Evolutionary conservation across 2,888 invertebrate genomes (phyloP).

Genomic region (Bunonema sp.): DNA sequence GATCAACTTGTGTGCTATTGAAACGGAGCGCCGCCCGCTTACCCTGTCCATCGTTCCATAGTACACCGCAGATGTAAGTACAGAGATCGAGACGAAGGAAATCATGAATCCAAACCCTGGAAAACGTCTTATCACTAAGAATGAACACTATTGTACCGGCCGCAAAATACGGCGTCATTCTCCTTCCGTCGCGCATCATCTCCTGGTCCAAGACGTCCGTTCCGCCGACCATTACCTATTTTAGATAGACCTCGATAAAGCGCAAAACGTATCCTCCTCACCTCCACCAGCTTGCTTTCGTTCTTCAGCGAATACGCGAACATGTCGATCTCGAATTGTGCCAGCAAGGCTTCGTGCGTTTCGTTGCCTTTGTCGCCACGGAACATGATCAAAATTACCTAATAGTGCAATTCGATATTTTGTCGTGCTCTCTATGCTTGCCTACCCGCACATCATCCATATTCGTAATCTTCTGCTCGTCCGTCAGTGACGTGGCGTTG

Average conservation of each 20-base stretch:
- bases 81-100: slow-evolving; percentile 27
- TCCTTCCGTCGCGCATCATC: slow-evolving; percentile 36
- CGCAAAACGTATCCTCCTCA: slow-evolving; percentile 11
- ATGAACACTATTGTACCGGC: slow-evolving; percentile 12
- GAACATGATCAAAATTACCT: slow-evolving; percentile 37
- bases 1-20: no score
- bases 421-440: neutral
- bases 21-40: no score
- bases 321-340: slow-evolving; percentile 28
- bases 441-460: slow-evolving; percentile 30
- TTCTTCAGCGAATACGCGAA: slow-evolving; percentile 24
- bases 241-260: neutral
- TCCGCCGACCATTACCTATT: slow-evolving; percentile 22
- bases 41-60: slow-evolving; percentile 26
- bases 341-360: slow-evolving; percentile 18
- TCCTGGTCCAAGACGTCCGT: slow-evolving; percentile 36
- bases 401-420: slow-evolving; percentile 3
- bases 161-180: slow-evolving; percentile 39
- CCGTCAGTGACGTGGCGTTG: slow-evolving; percentile 9
- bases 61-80: slow-evolving; percentile 24
- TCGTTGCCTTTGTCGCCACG: slow-evolving; percentile 29
- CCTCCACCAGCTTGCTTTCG: slow-evolving; percentile 16
- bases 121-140: neutral
- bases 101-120: slow-evolving; percentile 31
- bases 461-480: slow-evolving; percentile 23